These are phyloP conservation scores for Drosophila arawakana DNA, from an alignment of 1,140 invertebrate species.

Conservation along the genomic window DNA sequence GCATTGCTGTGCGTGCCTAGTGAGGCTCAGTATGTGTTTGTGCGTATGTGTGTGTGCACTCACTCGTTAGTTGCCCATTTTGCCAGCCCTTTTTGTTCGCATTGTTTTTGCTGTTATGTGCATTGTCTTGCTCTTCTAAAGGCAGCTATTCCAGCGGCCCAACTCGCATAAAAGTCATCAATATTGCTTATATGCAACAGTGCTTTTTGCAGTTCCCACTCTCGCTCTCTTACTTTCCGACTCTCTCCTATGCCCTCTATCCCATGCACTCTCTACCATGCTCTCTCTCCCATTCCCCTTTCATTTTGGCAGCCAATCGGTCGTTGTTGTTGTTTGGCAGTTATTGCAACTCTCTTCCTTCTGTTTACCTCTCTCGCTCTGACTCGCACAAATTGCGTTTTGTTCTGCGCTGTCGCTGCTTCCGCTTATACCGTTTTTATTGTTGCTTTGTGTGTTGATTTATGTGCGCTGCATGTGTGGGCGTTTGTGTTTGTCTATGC, in stretches of 20 bases:
- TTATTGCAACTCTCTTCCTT: slow-evolving; percentile 55
- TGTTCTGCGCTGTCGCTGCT: slow-evolving; percentile 46
- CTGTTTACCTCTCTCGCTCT: slow-evolving; percentile 1
- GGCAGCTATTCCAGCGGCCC: slow-evolving; percentile 29
- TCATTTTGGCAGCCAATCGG: slow-evolving; percentile 9
- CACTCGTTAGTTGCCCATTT: slow-evolving; percentile 70
- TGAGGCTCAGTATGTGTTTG: background rate
- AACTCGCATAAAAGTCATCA: slow-evolving; percentile 64
- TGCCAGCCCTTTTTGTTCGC: slow-evolving; percentile 55
- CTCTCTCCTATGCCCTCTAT: too few relatives aligned
- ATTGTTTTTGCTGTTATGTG: slow-evolving; percentile 47
- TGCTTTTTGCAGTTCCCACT: slow-evolving; percentile 30
- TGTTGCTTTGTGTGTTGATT: slow-evolving; percentile 74
- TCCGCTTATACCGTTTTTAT: slow-evolving; percentile 46
- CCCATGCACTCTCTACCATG: too few relatives aligned
- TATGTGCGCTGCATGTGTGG: slow-evolving; percentile 56
- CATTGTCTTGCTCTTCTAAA: slow-evolving; percentile 37
- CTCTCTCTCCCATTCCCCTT: background rate
- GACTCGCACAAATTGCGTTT: slow-evolving; percentile 70
- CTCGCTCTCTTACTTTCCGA: background rate
- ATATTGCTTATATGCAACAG: slow-evolving; percentile 78
- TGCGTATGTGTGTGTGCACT: slow-evolving; percentile 23
- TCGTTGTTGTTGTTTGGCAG: slow-evolving; percentile 51
- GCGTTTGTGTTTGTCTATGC: slow-evolving; percentile 24
- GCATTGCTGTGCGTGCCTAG: slow-evolving; percentile 20